Evolutionary conservation across 2,113 vertebrate genomes (phyloP).

Genomic region (Symphodus melops): DNA sequence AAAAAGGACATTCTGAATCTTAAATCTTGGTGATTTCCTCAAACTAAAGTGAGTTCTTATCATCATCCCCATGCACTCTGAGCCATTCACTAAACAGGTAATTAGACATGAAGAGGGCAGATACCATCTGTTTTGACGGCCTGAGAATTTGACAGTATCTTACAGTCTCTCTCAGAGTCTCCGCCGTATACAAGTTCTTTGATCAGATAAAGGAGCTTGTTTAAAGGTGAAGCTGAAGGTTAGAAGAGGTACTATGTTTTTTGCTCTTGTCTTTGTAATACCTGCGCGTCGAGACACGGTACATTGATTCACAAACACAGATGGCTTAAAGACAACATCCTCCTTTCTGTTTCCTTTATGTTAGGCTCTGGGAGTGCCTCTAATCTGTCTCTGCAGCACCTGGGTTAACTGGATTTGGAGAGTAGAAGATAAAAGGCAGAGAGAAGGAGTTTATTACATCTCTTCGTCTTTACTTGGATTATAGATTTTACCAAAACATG

Average conservation of each 20-base stretch:
- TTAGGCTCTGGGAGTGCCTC: constrained; percentile 40
- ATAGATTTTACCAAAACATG: background rate
- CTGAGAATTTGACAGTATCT: constrained; percentile 76
- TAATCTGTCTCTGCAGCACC: constrained; percentile 33
- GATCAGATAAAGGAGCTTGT: constrained; percentile 76
- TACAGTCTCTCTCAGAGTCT: constrained; percentile 62
- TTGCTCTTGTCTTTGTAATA: constrained; percentile 65
- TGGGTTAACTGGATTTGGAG: constrained; percentile 68
- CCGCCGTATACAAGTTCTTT: constrained; percentile 43
- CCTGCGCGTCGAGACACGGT: constrained; percentile 66
- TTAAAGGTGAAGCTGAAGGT: constrained; percentile 70
- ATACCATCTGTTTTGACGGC: constrained; percentile 84
- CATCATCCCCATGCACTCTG: constrained; percentile 34
- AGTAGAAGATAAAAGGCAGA: constrained; percentile 36
- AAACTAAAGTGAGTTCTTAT: constrained; percentile 56
- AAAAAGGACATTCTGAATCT: background rate
- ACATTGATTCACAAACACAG: constrained; percentile 66
- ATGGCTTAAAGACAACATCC: constrained; percentile 56
- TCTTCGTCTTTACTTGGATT: constrained; percentile 13
- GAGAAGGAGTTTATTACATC: constrained; percentile 24
- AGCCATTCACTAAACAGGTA: constrained; percentile 76
- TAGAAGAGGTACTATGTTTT: constrained; percentile 58
- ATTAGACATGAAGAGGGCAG: constrained; percentile 79
- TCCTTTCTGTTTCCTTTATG: constrained; percentile 25
- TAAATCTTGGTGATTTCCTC: constrained; percentile 31